These are phyloP conservation scores for Melanotus villosus DNA, from an alignment of 2,888 invertebrate species.

Conservation along the genomic window DNA sequence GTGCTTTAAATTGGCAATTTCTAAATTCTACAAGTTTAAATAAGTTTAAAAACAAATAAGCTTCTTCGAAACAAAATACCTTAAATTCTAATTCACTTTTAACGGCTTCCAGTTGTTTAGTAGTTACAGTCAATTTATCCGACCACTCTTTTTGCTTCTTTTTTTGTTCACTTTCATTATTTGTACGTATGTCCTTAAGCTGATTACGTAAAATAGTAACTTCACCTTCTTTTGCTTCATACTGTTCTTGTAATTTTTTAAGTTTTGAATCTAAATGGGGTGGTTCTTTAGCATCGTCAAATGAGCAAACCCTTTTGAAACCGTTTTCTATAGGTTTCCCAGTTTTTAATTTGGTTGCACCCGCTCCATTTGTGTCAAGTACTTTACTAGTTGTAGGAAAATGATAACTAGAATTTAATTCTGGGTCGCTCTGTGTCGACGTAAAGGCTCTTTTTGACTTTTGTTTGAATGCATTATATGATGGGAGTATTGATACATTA, in stretches of 20 bases:
- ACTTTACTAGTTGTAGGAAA: constrained; percentile 10
- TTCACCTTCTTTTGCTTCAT: constrained; percentile 73
- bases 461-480: constrained; percentile 56
- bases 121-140: constrained; percentile 67
- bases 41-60: background rate
- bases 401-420: background rate
- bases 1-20: constrained; percentile 73
- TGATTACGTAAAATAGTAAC: constrained; percentile 72
- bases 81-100: constrained; percentile 74
- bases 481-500: constrained; percentile 53
- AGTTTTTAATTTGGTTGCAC: too few species aligned
- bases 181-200: constrained; percentile 68
- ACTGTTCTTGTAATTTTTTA: constrained; percentile 66
- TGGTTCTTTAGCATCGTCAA: background rate
- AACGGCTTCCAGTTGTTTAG: constrained; percentile 68
- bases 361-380: background rate
- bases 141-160: constrained; percentile 71
- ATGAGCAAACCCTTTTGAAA: constrained; percentile 22
- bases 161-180: constrained; percentile 67
- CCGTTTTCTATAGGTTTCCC: background rate
- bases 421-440: constrained; percentile 48
- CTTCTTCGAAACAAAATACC: constrained; percentile 58
- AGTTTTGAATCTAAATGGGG: background rate
- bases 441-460: constrained; percentile 48
- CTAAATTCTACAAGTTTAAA: constrained; percentile 70